Evolutionary conservation across 2,797 vertebrate genomes (phyloP).

Genomic region (Danio tinwini): DNA sequence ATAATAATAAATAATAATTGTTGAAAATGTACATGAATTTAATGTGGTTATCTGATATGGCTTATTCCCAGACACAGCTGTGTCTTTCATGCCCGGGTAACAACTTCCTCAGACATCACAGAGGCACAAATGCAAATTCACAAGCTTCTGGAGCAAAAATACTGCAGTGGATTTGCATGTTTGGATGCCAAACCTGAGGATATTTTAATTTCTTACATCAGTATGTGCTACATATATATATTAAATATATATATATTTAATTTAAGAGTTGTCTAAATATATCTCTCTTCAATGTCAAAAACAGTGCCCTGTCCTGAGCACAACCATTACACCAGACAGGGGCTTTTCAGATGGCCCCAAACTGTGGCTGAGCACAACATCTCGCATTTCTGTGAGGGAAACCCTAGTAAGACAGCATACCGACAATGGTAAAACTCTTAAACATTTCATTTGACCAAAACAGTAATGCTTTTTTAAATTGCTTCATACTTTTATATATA

Average conservation of each 20-base stretch:
- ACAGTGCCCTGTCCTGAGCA: slow-evolving; percentile 64
- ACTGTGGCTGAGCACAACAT: slow-evolving; percentile 64
- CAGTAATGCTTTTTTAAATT: background rate
- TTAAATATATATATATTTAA: background rate
- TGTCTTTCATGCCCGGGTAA: slow-evolving; percentile 74
- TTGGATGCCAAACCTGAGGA: slow-evolving; percentile 58
- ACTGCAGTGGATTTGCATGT: slow-evolving; percentile 51
- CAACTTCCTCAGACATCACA: slow-evolving; percentile 52
- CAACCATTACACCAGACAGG: slow-evolving; percentile 67
- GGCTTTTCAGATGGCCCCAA: slow-evolving; percentile 73
- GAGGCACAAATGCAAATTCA: slow-evolving; percentile 66
- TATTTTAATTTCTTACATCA: slow-evolving; percentile 72
- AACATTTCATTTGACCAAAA: background rate
- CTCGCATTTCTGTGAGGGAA: slow-evolving; percentile 66
- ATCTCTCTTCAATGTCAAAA: slow-evolving; percentile 56
- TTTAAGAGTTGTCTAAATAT: background rate
- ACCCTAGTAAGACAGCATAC: slow-evolving; percentile 61
- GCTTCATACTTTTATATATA: background rate
- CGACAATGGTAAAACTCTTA: slow-evolving; percentile 62
- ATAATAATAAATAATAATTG: background rate
- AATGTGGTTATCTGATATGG: background rate
- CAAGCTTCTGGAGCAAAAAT: slow-evolving; percentile 62
- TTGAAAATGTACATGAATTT: background rate
- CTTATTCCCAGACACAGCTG: slow-evolving; percentile 68
- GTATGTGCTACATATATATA: slow-evolving; percentile 60